These are phyloP conservation scores for Odontomachus brunneus DNA, from an alignment of 1,140 invertebrate genomes.

Conservation along the genomic window DNA sequence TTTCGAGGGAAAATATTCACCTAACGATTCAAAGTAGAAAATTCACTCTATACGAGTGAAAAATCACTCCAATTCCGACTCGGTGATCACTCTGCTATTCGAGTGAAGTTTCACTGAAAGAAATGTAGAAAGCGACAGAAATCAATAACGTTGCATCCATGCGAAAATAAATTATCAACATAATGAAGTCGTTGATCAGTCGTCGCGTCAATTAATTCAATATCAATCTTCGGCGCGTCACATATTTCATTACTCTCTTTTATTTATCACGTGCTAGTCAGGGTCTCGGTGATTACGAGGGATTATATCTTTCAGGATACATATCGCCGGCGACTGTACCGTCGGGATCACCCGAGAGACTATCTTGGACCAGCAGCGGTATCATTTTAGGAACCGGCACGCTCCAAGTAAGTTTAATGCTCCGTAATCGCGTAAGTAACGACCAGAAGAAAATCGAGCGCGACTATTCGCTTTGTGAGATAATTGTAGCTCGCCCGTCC, in stretches of 20 bases:
- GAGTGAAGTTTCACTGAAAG: too few relatives aligned
- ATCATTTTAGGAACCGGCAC: conserved; percentile 42
- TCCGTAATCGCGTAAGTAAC: conserved; percentile 44
- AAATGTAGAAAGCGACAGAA: too few relatives aligned
- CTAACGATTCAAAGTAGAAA: too few relatives aligned
- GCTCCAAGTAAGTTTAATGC: conserved; percentile 34
- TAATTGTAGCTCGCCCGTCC: conserved; percentile 31
- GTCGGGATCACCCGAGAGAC: not conserved
- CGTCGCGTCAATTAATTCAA: conserved; percentile 14
- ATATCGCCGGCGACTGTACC: not conserved
- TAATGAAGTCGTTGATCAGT: not conserved
- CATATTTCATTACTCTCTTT: conserved; percentile 9
- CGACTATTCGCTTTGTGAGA: conserved; percentile 42
- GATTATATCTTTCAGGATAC: conserved; percentile 28
- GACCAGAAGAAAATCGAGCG: conserved; percentile 36
- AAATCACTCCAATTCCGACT: too few relatives aligned
- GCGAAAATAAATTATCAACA: too few relatives aligned
- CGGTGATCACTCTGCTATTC: too few relatives aligned
- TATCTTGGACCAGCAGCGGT: conserved; percentile 36
- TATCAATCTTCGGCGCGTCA: not conserved
- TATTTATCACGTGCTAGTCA: not conserved
- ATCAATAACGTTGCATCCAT: too few relatives aligned
- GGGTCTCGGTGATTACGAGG: not conserved
- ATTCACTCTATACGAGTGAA: too few relatives aligned
- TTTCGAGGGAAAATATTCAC: too few relatives aligned